These are phyloP conservation scores for Sylvilagus floridanus DNA, from an alignment of 2,797 vertebrate species.

Conservation along the genomic window DNA sequence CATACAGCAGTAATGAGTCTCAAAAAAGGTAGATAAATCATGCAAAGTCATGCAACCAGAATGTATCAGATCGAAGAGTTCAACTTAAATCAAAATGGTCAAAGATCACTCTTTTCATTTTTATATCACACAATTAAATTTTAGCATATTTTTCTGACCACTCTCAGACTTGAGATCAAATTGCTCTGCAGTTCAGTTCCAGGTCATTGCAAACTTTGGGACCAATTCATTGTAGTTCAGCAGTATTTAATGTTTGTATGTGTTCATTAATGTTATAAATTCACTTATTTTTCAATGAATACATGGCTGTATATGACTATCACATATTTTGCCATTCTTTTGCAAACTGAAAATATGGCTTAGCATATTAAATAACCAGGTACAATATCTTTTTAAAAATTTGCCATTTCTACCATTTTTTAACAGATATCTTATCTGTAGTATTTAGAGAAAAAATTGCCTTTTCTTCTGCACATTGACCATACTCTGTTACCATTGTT, in stretches of 20 bases:
- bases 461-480: background rate
- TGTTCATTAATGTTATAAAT: slow-evolving; percentile 17
- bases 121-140: background rate
- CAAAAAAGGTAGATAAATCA: slow-evolving; percentile 1
- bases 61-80: background rate
- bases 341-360: background rate
- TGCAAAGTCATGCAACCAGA: background rate
- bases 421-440: background rate
- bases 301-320: background rate
- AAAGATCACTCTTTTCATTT: background rate
- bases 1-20: background rate
- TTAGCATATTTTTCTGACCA: slow-evolving; percentile 20
- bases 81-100: background rate
- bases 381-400: background rate
- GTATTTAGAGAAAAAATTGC: background rate
- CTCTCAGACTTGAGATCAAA: background rate
- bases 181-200: background rate
- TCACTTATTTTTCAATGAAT: slow-evolving; percentile 23
- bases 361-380: background rate
- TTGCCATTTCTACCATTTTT: background rate
- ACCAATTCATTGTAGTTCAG: background rate
- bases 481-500: background rate
- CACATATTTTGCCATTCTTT: background rate
- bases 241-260: slow-evolving; percentile 7
- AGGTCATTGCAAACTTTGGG: background rate